phyloP scores from a whole-genome alignment of 2,113 vertebrate genomes.

The Indicator indicator region DNA sequence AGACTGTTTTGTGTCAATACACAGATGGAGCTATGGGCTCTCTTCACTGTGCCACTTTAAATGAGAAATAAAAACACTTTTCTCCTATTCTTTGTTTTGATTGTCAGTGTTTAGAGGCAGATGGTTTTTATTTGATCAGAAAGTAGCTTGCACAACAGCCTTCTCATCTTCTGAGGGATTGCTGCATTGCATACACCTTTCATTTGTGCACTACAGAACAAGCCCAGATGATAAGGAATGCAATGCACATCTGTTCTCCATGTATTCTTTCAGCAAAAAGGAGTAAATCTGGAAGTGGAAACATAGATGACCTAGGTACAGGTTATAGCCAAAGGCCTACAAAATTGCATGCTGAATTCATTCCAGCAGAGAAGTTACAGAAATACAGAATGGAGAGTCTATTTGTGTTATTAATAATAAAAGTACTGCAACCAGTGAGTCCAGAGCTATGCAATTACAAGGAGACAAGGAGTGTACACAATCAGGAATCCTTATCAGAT shows the following conservation, averaged over 20 bases:
- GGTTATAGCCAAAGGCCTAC: neutral
- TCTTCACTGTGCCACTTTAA: neutral
- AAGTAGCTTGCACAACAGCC: neutral
- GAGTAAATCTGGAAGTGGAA: neutral
- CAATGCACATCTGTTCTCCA: neutral
- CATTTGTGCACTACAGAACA: neutral
- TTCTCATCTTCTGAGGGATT: neutral
- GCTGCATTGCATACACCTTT: neutral
- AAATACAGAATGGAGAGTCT: neutral
- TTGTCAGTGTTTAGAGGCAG: neutral
- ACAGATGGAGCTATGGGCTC: neutral
- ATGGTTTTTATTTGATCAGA: neutral
- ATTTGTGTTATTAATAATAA: slow-evolving; percentile 41
- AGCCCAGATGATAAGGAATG: neutral
- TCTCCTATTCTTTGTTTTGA: neutral
- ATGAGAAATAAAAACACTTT: neutral
- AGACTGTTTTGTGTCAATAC: neutral
- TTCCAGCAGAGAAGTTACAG: neutral
- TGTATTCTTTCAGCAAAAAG: neutral
- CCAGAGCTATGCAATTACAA: slow-evolving; percentile 10
- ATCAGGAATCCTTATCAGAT: slow-evolving; percentile 58
- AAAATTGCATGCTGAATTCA: neutral
- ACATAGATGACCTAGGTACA: neutral
- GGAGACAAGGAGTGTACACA: slow-evolving; percentile 63
- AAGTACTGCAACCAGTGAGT: slow-evolving; percentile 14